Evolutionary conservation across 2,888 invertebrate genomes (phyloP).

Genomic region (Standfussiana lucernea): DNA sequence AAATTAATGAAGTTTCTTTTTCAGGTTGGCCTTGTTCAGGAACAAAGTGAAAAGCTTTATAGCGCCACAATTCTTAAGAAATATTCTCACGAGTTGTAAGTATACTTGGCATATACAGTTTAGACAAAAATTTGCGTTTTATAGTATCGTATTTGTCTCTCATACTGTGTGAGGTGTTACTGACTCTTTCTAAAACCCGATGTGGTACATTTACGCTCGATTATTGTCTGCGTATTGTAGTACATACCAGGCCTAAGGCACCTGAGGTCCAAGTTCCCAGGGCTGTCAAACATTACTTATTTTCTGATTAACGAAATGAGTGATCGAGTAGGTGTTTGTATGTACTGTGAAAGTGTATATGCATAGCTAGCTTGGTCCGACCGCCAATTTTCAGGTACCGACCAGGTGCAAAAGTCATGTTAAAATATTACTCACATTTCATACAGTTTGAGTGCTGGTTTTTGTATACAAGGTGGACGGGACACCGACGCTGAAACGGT

Average conservation of each 20-base stretch:
- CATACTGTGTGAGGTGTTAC: background rate
- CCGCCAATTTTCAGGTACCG: no score
- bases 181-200: background rate
- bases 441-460: background rate
- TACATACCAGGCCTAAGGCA: no score
- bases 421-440: background rate
- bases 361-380: background rate
- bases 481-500: no score
- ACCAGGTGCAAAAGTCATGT: background rate
- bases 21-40: constrained; percentile 72
- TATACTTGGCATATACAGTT: constrained; percentile 13
- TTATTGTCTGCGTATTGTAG: background rate
- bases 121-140: background rate
- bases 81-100: constrained; percentile 68
- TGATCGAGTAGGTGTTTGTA: background rate
- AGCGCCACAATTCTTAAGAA: constrained; percentile 61
- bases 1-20: background rate
- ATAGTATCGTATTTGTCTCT: background rate
- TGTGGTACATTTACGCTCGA: background rate
- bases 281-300: background rate
- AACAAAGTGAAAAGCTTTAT: constrained; percentile 66
- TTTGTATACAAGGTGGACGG: no score
- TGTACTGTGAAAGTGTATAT: background rate
- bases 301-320: background rate
- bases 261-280: background rate